Evolutionary conservation across 2,888 invertebrate species (phyloP).

Genomic region (Tipula helvola): DNA sequence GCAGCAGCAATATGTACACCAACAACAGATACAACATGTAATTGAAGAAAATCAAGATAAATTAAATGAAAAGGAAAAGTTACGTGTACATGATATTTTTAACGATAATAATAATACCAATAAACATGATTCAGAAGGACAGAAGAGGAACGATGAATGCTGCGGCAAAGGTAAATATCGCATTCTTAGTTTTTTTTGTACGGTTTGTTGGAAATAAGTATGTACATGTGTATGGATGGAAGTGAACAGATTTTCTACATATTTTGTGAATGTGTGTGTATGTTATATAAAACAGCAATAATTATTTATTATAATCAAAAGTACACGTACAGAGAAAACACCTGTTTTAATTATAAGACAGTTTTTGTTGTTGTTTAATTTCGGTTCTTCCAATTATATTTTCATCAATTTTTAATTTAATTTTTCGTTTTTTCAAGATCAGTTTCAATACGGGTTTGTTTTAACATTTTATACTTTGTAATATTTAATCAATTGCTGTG

Average conservation of each 20-base stretch:
- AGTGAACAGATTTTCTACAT: not conserved
- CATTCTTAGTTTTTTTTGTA: not conserved
- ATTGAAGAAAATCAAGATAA: not conserved
- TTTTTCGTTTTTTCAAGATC: not conserved
- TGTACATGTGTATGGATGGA: not conserved
- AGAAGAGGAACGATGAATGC: not conserved
- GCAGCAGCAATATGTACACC: not conserved
- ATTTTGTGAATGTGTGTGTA: not conserved
- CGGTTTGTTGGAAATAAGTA: not conserved
- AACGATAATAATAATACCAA: not conserved
- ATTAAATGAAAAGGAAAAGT: not conserved
- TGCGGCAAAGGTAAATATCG: not conserved
- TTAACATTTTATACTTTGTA: not conserved
- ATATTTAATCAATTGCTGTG: not conserved
- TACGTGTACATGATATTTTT: not conserved
- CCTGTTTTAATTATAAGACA: not conserved
- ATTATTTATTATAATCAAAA: not conserved
- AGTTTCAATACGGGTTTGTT: not conserved
- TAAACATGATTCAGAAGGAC: slow-evolving; percentile 4
- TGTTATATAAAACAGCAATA: not conserved
- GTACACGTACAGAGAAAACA: not conserved
- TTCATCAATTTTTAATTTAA: not conserved
- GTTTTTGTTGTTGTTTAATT: not conserved
- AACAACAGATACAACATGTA: not conserved
- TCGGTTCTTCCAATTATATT: not conserved